Evolutionary conservation across 37 sponge, comb jelly and placozoan species (phyloP).

Genomic region (Tethya wilhelma): DNA sequence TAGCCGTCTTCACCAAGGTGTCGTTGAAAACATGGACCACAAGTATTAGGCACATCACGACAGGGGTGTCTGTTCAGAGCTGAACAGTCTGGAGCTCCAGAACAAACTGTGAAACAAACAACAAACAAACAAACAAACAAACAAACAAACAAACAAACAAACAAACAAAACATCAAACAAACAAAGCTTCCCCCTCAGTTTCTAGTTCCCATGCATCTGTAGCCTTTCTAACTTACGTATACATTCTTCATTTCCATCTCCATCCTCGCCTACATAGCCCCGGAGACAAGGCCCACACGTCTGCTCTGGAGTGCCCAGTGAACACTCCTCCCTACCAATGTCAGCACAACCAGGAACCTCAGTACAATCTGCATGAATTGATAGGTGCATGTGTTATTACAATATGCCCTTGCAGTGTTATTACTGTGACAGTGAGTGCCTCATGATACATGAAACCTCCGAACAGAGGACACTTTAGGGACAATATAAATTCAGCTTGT

Average conservation of each 20-base stretch:
- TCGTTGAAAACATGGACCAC: constrained; percentile 46
- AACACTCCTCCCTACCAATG: constrained; percentile 39
- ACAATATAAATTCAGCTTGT: too few relatives aligned
- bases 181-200: too few relatives aligned
- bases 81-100: constrained; percentile 47
- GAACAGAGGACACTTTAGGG: too few relatives aligned
- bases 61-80: constrained; percentile 43
- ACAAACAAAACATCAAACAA: too few relatives aligned
- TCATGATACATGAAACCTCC: too few relatives aligned
- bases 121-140: not conserved
- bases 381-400: too few relatives aligned
- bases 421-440: not conserved
- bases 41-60: constrained; percentile 30
- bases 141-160: not conserved
- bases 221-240: constrained; percentile 19
- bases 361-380: constrained; percentile 46
- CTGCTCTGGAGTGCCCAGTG: constrained; percentile 53
- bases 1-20: constrained; percentile 35
- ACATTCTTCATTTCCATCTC: constrained; percentile 29
- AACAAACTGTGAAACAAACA: constrained; percentile 53
- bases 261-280: constrained; percentile 34
- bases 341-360: constrained; percentile 28
- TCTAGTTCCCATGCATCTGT: not conserved
- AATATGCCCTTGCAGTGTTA: too few relatives aligned
- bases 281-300: constrained; percentile 58